Evolutionary conservation across 1,140 invertebrate genomes (phyloP).

Genomic region (Eulimnadia texana): DNA sequence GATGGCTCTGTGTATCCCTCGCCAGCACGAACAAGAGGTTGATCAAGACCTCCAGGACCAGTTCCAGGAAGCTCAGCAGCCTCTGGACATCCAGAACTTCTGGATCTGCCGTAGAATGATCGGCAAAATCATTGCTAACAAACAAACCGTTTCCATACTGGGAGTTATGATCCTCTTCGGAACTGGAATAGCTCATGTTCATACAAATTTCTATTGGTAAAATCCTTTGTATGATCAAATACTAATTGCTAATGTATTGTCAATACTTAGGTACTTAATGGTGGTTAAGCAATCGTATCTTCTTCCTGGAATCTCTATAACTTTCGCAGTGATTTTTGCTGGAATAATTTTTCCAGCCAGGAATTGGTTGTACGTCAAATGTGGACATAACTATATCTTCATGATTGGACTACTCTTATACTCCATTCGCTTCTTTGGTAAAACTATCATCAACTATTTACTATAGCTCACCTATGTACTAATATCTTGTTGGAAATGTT

Average conservation of each 20-base stretch:
- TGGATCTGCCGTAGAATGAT: background rate
- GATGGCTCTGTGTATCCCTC: no score
- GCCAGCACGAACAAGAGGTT: background rate
- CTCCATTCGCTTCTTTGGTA: slow-evolving; percentile 14
- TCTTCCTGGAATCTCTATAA: slow-evolving; percentile 9
- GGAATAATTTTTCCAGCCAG: background rate
- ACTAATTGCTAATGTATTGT: no score
- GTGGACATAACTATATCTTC: slow-evolving; percentile 14
- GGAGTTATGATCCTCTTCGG: slow-evolving; percentile 7
- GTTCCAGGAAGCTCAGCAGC: background rate
- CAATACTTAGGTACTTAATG: background rate
- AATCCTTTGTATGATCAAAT: no score
- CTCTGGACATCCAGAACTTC: background rate
- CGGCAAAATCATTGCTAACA: slow-evolving; percentile 1
- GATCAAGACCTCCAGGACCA: background rate
- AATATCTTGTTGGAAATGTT: background rate
- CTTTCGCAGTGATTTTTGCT: background rate
- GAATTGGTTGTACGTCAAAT: slow-evolving; percentile 8
- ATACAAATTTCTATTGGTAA: slow-evolving; percentile 15
- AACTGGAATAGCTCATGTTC: background rate
- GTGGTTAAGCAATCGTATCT: background rate
- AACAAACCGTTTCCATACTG: background rate
- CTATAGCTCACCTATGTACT: background rate
- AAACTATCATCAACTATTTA: background rate
- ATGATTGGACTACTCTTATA: slow-evolving; percentile 11